Percentiles rank a stretch among this genome's conserved stretches.
Evolutionary conservation across 2,888 invertebrate genomes (phyloP).

Genomic region (Calameuta pallipes): DNA sequence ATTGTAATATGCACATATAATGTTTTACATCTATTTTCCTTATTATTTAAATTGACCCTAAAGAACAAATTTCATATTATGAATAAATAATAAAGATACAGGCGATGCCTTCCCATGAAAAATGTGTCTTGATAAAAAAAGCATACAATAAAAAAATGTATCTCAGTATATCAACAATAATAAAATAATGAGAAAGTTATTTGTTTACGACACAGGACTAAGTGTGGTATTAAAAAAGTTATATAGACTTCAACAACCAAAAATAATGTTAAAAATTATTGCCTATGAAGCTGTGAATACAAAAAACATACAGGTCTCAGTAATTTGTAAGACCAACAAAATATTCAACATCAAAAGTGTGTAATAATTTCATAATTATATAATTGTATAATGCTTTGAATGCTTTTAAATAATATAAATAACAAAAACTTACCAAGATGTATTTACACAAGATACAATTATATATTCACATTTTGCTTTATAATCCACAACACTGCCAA

Average conservation of each 20-base stretch:
- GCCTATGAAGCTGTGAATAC: neutral
- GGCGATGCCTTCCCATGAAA: neutral
- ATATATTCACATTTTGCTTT: neutral
- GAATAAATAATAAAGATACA: neutral
- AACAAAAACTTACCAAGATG: neutral
- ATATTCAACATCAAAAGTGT: neutral
- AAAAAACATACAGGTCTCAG: neutral
- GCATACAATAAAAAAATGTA: neutral
- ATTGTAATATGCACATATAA: neutral
- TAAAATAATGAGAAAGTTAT: no score
- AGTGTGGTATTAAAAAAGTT: neutral
- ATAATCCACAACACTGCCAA: neutral
- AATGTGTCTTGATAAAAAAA: neutral
- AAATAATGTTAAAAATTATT: neutral
- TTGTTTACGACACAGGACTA: neutral
- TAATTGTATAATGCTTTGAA: neutral
- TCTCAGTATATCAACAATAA: neutral
- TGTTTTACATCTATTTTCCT: neutral
- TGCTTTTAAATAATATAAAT: neutral
- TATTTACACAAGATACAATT: neutral
- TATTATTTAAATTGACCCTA: neutral
- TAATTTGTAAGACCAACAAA: neutral
- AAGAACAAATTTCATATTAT: neutral
- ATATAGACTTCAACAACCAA: neutral
- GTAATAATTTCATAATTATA: neutral